Evolutionary conservation across 2,113 vertebrate genomes (phyloP), one percentile per base, ranked within the genome.

Genomic region (Cephalopterus ornatus): DNA sequence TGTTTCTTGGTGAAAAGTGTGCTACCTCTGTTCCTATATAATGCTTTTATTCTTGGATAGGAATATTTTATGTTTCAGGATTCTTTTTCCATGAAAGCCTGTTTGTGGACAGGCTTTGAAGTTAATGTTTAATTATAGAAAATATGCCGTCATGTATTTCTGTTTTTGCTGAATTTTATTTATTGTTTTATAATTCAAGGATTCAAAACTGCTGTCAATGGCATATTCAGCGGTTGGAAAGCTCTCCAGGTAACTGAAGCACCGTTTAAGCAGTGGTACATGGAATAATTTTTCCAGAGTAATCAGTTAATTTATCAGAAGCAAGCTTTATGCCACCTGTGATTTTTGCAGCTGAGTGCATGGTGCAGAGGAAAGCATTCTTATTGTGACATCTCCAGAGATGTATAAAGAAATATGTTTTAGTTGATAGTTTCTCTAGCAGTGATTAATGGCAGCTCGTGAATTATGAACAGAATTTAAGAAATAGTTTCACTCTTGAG

Each of bases 141-240:
- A 2, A 50, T 58, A 33, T 1, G 11, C 7, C 12, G 41, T 28
- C 50, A 28, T 87, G 5, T 84, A 12, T 88, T 79, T 72, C 37
- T 33, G 22, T 49, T 92, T 85, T 94, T 94, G 62, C 79, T 98
- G 72, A 97, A 80, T 95, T 87, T 67, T 68, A 15, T 83, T 55
- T 79, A n/a, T 91, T 96, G 56, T 95, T 97, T 80, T 93, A 20
- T 94, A 47, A 61, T 97, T 98, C 68, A 97, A 99, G 99, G 99
- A 99, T 96, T 99, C 99, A 37, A 99, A 99, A 96, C 96, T 99
- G 74, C 95, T 99, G 50, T 99, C 99, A 91, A 97, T 99, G 97
- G 99, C 99, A 73, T 99, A 99, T 97, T 99, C 99, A 91, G 99
- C 99, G 46, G 99, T 99, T 96, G 99, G 99, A 96, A 99, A 99